These are phyloP conservation scores for Labeo rohita DNA, from an alignment of 2,113 vertebrate genomes.

Conservation along the genomic window DNA sequence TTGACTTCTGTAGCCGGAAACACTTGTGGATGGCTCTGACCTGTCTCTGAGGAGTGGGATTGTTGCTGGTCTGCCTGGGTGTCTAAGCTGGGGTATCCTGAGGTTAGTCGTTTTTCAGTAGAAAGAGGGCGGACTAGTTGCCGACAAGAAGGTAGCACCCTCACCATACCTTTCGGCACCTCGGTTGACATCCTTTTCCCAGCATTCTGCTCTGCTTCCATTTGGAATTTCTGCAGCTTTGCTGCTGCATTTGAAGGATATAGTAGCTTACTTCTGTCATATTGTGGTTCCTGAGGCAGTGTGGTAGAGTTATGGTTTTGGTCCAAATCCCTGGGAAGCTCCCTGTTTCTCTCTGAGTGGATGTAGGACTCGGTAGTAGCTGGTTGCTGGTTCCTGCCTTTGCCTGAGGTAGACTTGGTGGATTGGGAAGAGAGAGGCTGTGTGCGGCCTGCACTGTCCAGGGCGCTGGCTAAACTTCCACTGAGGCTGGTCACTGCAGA, in stretches of 20 bases:
- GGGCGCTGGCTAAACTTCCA: conserved; percentile 72
- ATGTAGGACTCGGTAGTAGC: conserved; percentile 29
- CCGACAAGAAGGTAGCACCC: conserved; percentile 69
- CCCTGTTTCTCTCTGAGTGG: conserved; percentile 57
- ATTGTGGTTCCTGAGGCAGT: conserved; percentile 58
- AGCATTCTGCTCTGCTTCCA: conserved; percentile 51
- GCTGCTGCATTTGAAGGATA: conserved; percentile 49
- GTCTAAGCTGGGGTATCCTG: conserved; percentile 48
- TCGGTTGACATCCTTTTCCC: conserved; percentile 64
- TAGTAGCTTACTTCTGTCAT: conserved; percentile 28
- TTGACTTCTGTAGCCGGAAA: conserved; percentile 18
- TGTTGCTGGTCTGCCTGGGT: conserved; percentile 48
- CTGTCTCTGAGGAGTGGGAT: conserved; percentile 15
- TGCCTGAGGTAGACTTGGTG: conserved; percentile 63
- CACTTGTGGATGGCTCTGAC: conserved; percentile 26
- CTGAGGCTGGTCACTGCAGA: conserved; percentile 67
- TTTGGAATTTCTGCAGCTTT: conserved; percentile 36
- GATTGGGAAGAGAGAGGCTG: conserved; percentile 56
- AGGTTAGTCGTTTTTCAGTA: conserved; percentile 62
- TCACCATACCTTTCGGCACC: conserved; percentile 71
- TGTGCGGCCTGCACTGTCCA: conserved; percentile 64
- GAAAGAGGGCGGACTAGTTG: conserved; percentile 78
- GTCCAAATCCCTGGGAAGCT: conserved; percentile 58
- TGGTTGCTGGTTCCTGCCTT: conserved; percentile 47
- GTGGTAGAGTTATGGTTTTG: conserved; percentile 67